phyloP scores from a whole-genome alignment of 2,797 vertebrate species.

The Silurus lanzhouensis region DNA sequence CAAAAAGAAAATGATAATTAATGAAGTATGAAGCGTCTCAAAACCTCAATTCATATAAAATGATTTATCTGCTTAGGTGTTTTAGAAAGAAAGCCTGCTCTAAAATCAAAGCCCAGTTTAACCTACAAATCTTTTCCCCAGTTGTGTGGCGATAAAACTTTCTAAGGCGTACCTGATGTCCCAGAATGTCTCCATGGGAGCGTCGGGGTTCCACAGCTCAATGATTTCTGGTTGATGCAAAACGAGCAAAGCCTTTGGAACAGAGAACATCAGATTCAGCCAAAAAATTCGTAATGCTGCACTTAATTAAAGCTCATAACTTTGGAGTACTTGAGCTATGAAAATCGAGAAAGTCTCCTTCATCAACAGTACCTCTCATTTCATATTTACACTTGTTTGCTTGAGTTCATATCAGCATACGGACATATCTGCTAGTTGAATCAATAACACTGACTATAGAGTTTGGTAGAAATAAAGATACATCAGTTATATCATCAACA shows the following conservation, averaged over 20 bases:
- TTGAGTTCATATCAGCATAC: neutral
- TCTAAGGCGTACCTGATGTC: slow-evolving; percentile 86
- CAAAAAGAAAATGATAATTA: neutral
- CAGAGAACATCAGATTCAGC: neutral
- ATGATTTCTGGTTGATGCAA: slow-evolving; percentile 97
- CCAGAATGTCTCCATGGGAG: slow-evolving; percentile 97
- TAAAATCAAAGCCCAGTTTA: neutral
- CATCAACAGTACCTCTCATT: too few relatives aligned
- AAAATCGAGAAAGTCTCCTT: neutral
- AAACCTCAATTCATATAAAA: too few relatives aligned
- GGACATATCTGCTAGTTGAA: neutral
- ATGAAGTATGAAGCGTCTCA: neutral
- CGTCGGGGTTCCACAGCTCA: slow-evolving; percentile 95
- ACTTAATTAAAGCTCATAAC: neutral
- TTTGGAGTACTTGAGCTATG: neutral
- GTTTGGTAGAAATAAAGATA: neutral
- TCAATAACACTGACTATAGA: neutral
- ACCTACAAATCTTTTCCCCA: neutral
- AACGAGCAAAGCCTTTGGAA: slow-evolving; percentile 87
- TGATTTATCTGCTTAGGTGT: neutral
- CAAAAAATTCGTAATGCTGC: neutral
- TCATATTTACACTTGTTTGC: too few relatives aligned
- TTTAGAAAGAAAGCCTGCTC: neutral
- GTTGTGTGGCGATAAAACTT: neutral
- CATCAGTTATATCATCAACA: neutral